Evolutionary conservation across 2,888 invertebrate genomes (phyloP).

Genomic region (Lycaena phlaeas): DNA sequence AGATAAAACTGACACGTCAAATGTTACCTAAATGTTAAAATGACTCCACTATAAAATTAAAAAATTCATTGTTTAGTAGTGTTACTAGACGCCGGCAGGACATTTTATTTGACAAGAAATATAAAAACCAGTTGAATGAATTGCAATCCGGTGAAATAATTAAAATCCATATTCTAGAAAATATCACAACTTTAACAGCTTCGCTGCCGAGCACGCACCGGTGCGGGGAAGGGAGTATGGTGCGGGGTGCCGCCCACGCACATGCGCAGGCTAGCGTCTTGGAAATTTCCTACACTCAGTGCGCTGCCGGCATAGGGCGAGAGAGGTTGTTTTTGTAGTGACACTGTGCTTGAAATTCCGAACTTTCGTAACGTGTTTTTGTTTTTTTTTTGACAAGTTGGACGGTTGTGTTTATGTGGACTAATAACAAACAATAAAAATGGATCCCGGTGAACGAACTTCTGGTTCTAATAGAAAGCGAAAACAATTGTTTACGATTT

Average conservation of each 20-base stretch:
- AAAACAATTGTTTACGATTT: conserved; percentile 8
- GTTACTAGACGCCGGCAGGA: conserved; percentile 3
- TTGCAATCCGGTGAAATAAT: conserved; percentile 6
- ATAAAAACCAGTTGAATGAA: conserved; percentile 5
- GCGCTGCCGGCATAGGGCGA: conserved; percentile 4
- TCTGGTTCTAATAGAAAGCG: conserved; percentile 8
- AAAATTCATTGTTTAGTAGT: conserved; percentile 8
- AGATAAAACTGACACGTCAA: too few relatives aligned
- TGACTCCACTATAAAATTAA: too few relatives aligned
- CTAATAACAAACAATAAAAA: conserved; percentile 2
- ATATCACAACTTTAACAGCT: neutral
- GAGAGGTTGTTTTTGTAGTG: conserved; percentile 5
- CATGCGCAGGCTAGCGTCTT: conserved; percentile 6
- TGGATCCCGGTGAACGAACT: conserved; percentile 7
- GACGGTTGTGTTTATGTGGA: conserved; percentile 7
- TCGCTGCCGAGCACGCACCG: conserved; percentile 2
- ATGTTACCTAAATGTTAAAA: too few relatives aligned
- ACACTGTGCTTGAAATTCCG: conserved; percentile 8
- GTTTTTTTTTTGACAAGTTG: conserved; percentile 7
- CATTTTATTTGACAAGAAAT: conserved; percentile 8
- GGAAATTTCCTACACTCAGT: conserved; percentile 4
- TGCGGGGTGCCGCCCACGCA: conserved; percentile 5
- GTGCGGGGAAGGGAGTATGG: conserved; percentile 3
- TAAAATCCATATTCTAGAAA: conserved; percentile 4
- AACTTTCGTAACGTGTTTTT: conserved; percentile 8